These are phyloP conservation scores for Formicarius rufipectus DNA, from an alignment of 2,113 vertebrate species.

Conservation along the genomic window DNA sequence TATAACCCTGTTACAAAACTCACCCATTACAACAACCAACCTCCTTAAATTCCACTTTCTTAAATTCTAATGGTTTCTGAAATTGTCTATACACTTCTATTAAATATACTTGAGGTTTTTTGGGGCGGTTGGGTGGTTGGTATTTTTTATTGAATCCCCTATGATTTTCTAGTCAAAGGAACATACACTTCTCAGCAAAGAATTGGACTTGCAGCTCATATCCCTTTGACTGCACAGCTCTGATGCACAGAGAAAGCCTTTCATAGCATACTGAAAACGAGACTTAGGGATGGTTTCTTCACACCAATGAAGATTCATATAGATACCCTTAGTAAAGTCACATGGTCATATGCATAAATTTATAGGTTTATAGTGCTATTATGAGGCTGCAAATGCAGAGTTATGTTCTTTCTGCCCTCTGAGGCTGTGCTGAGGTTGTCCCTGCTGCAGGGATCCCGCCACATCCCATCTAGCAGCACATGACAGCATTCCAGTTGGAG, in stretches of 20 bases:
- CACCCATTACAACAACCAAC: background rate
- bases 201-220: background rate
- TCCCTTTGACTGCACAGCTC: background rate
- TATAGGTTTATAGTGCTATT: background rate
- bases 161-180: background rate
- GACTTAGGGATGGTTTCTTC: background rate
- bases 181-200: background rate
- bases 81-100: background rate
- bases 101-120: background rate
- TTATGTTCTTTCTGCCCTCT: background rate
- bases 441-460: background rate
- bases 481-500: constrained; percentile 64
- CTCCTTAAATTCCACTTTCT: background rate
- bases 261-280: background rate
- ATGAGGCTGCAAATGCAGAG: background rate
- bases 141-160: background rate
- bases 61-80: background rate
- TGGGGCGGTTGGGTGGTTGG: background rate
- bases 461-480: background rate
- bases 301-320: background rate
- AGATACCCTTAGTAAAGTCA: background rate
- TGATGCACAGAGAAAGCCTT: background rate
- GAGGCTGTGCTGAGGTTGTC: background rate
- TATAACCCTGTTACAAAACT: background rate
- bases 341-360: rapidly evolving